These are phyloP conservation scores for Nephrocerus scutellatus DNA, from an alignment of 2,888 invertebrate species.

Conservation along the genomic window DNA sequence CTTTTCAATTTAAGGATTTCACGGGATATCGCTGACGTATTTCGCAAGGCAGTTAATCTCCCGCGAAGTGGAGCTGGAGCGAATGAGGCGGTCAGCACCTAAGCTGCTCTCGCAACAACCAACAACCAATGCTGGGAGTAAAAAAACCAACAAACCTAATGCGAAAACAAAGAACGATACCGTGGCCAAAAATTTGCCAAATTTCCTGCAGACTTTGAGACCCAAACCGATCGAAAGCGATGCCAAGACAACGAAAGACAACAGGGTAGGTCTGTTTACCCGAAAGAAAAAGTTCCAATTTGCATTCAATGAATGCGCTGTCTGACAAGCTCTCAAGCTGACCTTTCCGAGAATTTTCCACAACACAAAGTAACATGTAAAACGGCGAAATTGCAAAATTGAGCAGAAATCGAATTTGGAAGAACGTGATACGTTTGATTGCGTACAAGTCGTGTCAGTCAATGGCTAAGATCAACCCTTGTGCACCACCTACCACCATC, in stretches of 20 bases:
- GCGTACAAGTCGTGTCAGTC: too few species aligned
- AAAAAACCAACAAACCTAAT: slow-evolving; percentile 2
- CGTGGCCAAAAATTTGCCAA: slow-evolving; percentile 50
- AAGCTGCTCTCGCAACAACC: slow-evolving; percentile 22
- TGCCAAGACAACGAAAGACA: slow-evolving; percentile 33
- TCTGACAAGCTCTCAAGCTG: too few species aligned
- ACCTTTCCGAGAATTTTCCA: too few species aligned
- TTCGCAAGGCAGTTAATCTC: slow-evolving; percentile 73
- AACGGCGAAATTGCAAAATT: too few species aligned
- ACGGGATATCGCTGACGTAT: slow-evolving; percentile 52
- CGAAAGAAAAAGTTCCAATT: too few species aligned
- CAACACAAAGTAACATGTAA: too few species aligned
- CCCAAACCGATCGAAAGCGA: slow-evolving; percentile 51
- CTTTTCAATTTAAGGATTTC: slow-evolving; percentile 26
- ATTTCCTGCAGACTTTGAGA: slow-evolving; percentile 63
- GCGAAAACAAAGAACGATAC: slow-evolving; percentile 2
- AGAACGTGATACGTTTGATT: too few species aligned
- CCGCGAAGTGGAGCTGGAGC: slow-evolving; percentile 73
- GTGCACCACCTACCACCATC: too few species aligned
- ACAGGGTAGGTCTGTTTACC: too few species aligned
- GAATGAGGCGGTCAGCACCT: slow-evolving; percentile 56
- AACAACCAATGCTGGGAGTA: neutral
- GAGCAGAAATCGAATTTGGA: too few species aligned
- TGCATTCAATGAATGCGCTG: too few species aligned
- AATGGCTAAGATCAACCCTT: too few species aligned